These are phyloP conservation scores for Cataglyphis hispanica DNA, from an alignment of 1,140 invertebrate genomes.

Conservation along the genomic window DNA sequence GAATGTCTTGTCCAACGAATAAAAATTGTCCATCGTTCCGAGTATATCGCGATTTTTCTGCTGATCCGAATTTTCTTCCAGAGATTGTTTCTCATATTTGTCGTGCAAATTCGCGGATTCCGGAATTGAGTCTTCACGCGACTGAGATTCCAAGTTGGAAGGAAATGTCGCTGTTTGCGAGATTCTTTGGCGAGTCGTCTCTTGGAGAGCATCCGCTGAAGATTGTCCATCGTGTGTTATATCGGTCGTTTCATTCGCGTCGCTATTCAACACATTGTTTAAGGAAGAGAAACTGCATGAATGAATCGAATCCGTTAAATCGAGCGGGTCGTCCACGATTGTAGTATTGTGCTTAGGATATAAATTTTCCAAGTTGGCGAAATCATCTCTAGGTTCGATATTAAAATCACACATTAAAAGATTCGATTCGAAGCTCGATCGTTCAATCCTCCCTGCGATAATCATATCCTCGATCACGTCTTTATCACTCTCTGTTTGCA, in stretches of 20 bases:
- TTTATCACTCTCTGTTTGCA: slow-evolving; percentile 47
- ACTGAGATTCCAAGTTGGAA: background rate
- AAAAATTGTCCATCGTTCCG: background rate
- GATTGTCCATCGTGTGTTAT: background rate
- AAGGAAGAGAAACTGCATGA: background rate
- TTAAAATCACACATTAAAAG: background rate
- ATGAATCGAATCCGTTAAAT: background rate
- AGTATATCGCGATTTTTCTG: background rate
- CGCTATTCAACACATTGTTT: background rate
- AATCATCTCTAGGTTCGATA: background rate
- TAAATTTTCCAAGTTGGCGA: background rate
- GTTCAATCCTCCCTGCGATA: background rate
- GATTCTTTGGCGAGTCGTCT: background rate
- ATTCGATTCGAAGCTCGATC: background rate
- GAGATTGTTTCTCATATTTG: background rate
- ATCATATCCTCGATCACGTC: background rate
- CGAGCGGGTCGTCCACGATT: background rate
- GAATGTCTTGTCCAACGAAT: slow-evolving; percentile 69
- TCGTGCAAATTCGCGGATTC: background rate
- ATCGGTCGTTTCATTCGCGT: background rate
- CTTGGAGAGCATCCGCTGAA: background rate
- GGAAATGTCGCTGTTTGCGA: background rate
- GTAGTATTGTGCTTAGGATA: background rate
- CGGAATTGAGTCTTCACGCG: background rate
- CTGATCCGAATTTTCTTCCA: background rate